Conservation (phyloP, 1,140 invertebrate species). For the Hyles euphorbiae region DNA sequence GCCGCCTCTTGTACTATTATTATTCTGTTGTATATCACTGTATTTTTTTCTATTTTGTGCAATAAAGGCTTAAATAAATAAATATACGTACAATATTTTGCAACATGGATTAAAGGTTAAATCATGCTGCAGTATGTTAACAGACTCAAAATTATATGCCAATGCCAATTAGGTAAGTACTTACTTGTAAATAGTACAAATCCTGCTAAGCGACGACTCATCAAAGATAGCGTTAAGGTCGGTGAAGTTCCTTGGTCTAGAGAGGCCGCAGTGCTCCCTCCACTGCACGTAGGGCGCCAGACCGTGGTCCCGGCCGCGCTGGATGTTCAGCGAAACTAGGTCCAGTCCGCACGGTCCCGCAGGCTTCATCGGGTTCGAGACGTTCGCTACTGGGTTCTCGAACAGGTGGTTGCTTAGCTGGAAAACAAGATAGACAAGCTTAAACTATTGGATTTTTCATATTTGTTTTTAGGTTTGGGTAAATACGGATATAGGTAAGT, state of each 20-base stretch:
- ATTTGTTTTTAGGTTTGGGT: too few relatives aligned
- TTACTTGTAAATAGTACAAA: conserved; percentile 81
- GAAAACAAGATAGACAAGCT: conserved; percentile 18
- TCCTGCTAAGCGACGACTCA: conserved; percentile 76
- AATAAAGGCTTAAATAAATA: too few relatives aligned
- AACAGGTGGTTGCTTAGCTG: conserved; percentile 87
- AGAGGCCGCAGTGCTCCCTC: conserved; percentile 84
- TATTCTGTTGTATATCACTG: too few relatives aligned
- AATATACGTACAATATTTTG: too few relatives aligned
- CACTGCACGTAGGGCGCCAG: conserved; percentile 87
- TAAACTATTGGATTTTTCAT: too few relatives aligned
- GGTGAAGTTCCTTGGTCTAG: conserved; percentile 81
- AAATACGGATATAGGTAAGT: too few relatives aligned
- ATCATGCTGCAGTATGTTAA: too few relatives aligned
- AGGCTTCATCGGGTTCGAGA: conserved; percentile 10
- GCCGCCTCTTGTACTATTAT: too few relatives aligned
- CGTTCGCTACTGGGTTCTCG: conserved; percentile 69
- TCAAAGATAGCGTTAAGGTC: conserved; percentile 83
- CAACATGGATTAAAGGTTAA: too few relatives aligned
- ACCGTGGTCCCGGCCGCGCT: conserved; percentile 92
- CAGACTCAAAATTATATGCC: too few relatives aligned
- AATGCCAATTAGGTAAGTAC: conserved; percentile 4
- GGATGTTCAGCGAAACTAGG: conserved; percentile 90
- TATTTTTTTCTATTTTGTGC: too few relatives aligned
- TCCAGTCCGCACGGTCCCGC: conserved; percentile 83